A percentile compares a stretch with the other conserved stretches of the same genome.
phyloP scores from a whole-genome alignment of 2,797 vertebrate genomes.

The Momotus momota region DNA sequence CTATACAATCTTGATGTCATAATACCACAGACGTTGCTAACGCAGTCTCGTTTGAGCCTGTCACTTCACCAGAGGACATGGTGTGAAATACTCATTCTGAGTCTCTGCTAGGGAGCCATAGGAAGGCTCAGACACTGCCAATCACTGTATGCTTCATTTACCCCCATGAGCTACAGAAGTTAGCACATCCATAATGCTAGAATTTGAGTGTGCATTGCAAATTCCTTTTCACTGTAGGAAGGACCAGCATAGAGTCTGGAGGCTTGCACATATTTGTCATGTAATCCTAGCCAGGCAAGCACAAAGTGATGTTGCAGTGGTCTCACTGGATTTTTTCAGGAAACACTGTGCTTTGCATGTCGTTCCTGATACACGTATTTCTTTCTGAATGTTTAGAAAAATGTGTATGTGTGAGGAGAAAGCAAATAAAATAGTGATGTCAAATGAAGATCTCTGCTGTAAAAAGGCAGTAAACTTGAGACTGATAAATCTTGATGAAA shows the following conservation, averaged over 20 bases:
- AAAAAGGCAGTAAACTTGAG: neutral
- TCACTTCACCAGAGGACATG: neutral
- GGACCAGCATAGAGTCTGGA: neutral
- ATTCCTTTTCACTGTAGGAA: neutral
- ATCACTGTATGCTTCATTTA: neutral
- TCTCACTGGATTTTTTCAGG: neutral
- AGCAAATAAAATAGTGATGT: neutral
- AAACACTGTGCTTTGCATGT: neutral
- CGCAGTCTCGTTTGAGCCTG: neutral
- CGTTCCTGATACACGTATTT: neutral
- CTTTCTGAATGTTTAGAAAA: neutral
- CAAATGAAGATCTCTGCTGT: neutral
- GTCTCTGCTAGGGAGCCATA: neutral
- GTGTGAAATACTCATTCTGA: neutral
- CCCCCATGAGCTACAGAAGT: neutral
- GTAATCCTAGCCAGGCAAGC: neutral
- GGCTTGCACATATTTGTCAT: neutral
- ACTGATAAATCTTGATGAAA: neutral
- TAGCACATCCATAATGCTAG: neutral
- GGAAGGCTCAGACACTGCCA: neutral
- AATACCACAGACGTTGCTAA: neutral
- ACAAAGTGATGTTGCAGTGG: neutral
- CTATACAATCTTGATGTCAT: constrained; percentile 54
- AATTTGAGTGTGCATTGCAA: neutral
- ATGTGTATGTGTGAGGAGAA: neutral